phyloP scores from a whole-genome alignment of 2,797 vertebrate genomes.

The Hyperoplus lanceolatus region DNA sequence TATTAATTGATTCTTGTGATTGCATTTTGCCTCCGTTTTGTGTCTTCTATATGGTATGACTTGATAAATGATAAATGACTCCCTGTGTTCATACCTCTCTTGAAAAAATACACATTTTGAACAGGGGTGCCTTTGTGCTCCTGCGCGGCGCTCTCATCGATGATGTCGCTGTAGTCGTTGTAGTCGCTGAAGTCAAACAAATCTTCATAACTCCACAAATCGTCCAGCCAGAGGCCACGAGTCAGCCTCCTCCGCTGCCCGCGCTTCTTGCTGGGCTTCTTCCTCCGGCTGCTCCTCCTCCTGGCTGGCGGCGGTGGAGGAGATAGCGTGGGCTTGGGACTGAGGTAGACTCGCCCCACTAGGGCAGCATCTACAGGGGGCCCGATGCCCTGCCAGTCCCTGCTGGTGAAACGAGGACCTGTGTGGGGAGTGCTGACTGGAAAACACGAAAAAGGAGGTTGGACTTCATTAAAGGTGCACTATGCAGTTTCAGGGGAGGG shows the following conservation, averaged over 20 bases:
- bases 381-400: conserved; percentile 90
- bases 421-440: conserved; percentile 56
- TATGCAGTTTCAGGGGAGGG: no score
- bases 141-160: conserved; percentile 10
- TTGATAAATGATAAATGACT: neutral
- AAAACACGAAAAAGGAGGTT: neutral
- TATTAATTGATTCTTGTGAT: neutral
- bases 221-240: conserved; percentile 58
- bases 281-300: conserved; percentile 32
- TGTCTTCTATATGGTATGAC: neutral
- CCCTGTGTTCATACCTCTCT: conserved; percentile 83
- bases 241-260: conserved; percentile 47
- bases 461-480: neutral
- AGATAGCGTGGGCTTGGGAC: conserved; percentile 52
- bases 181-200: conserved; percentile 56
- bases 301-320: conserved; percentile 1
- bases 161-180: conserved; percentile 36
- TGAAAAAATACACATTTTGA: conserved; percentile 96
- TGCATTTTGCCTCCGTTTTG: neutral
- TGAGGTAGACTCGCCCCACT: conserved; percentile 89
- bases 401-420: conserved; percentile 78
- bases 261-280: conserved; percentile 54
- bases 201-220: conserved; percentile 68
- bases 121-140: conserved; percentile 81
- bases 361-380: conserved; percentile 89